phyloP scores from a whole-genome alignment of 2,113 vertebrate species.

The Cebidichthys violaceus region DNA sequence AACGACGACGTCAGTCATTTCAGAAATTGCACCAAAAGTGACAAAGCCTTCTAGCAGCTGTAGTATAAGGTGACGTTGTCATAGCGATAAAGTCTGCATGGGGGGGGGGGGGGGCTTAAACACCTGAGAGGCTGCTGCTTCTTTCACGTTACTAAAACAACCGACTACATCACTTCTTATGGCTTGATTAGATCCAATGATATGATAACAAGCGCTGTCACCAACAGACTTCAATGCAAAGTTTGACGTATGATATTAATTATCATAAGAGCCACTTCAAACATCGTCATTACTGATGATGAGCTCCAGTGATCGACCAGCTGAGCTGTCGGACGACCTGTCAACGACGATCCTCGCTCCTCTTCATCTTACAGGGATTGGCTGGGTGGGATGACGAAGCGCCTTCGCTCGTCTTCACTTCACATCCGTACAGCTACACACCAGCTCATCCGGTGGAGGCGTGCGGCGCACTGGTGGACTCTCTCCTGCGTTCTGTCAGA shows the following conservation, averaged over 20 bases:
- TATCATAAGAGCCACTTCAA: not conserved
- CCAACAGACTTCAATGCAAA: not conserved
- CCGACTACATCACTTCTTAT: not conserved
- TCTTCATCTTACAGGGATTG: not conserved
- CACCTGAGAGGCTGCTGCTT: not conserved
- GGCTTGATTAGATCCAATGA: not conserved
- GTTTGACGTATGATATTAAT: conserved; percentile 2
- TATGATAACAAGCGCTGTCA: not conserved
- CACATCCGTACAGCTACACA: not conserved
- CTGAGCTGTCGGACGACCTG: not conserved
- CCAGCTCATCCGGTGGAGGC: not conserved
- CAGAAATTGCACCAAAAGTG: no score
- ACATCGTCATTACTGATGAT: conserved; percentile 2
- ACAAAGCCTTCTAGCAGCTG: no score
- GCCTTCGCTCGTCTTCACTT: not conserved
- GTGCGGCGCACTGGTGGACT: not conserved
- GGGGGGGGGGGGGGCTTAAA: no score
- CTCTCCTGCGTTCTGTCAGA: not conserved
- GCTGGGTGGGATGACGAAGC: not conserved
- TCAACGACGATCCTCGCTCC: not conserved
- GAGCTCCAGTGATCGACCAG: not conserved
- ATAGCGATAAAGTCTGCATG: not conserved
- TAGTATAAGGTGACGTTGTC: not conserved
- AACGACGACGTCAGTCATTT: no score
- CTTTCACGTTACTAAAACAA: not conserved